Conservation (phyloP, 2,113 vertebrate genomes). For the Pachycephala philippinensis region DNA sequence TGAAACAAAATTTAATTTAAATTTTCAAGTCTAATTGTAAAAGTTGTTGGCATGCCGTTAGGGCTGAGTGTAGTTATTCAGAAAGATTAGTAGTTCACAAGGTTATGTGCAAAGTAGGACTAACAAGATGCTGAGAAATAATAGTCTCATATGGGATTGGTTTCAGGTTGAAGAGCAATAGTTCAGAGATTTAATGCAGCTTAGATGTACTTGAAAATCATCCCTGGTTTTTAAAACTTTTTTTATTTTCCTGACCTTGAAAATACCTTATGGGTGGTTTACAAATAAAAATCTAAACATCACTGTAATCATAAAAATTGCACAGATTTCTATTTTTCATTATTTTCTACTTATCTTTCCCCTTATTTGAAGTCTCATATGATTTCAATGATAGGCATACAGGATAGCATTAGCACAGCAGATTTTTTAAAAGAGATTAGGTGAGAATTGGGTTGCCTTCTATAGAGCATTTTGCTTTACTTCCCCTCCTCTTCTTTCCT, state of each 20-base stretch:
- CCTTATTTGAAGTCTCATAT: background rate
- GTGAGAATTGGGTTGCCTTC: background rate
- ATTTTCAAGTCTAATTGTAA: slow-evolving; percentile 42
- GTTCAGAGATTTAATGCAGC: slow-evolving; percentile 30
- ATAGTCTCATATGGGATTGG: slow-evolving; percentile 36
- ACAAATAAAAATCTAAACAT: slow-evolving; percentile 22
- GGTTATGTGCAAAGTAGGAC: slow-evolving; percentile 48
- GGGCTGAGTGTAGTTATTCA: background rate
- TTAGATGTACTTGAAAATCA: slow-evolving; percentile 43
- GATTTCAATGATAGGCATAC: background rate
- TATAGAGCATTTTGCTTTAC: background rate
- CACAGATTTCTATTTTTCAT: background rate
- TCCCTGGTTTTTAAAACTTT: background rate
- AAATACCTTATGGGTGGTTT: background rate
- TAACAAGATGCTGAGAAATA: slow-evolving; percentile 62
- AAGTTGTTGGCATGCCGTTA: background rate
- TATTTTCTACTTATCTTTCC: slow-evolving; percentile 12
- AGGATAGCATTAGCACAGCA: background rate
- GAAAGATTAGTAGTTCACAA: slow-evolving; percentile 23
- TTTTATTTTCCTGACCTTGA: slow-evolving; percentile 42
- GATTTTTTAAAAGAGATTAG: slow-evolving; percentile 29
- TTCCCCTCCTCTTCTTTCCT: background rate
- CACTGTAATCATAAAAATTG: slow-evolving; percentile 12
- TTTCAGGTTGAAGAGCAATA: background rate
- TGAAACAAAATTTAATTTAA: slow-evolving; percentile 50